Evolutionary conservation across 2,797 vertebrate species (phyloP), one percentile per base, ranked within the genome.

Genomic region (Enteromius radiatus): DNA sequence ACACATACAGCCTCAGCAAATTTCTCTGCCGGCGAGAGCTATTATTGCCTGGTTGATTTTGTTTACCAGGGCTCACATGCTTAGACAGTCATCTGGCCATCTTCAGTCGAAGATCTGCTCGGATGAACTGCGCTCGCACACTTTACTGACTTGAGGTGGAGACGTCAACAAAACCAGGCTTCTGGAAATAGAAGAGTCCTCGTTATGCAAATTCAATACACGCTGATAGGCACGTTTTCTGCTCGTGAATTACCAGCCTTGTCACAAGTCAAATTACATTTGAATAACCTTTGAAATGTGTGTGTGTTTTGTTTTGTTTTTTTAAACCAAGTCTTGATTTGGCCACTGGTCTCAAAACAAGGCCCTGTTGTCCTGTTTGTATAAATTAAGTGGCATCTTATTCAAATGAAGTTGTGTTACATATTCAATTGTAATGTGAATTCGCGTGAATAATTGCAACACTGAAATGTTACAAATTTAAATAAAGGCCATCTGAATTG

Each of bases 341-440:
- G 94, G 93, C 94, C 93, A 94, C 89, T 89, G 94, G 94, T 91
- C 94, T 96, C 95, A 93, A 96, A 97, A 95, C 91, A 93, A 93
- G 94, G 94, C 90, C 94, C 89, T 91, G 90, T 96, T 96, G 94
- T 95, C 94, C 94, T 96, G 86, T 86, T 93, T 91, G 91, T 80
- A 90, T 92, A 96, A 93, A 95, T 96, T 94, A 94, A 94, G 93
- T 91, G 91, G 88, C 93, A 95, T 95, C 94, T 95, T 96, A 93
- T 95, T 96, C 95, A 96, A 96, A 97, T 97, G 95, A 97, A 96
- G 94, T 92, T 90, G 93, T 93, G 93, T 94, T 94, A 93, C 93
- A 94, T 96, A 93, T 67, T 86, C 90, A 91, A 89, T 91, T 94
- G 94, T 94, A 93, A 94, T 92, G 92, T 96, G 95, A 96, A 96